A percentile compares a stretch with the other conserved stretches of the same genome.
Conservation (phyloP, 2,888 invertebrate genomes). For the Drosophila paranaensis region DNA sequence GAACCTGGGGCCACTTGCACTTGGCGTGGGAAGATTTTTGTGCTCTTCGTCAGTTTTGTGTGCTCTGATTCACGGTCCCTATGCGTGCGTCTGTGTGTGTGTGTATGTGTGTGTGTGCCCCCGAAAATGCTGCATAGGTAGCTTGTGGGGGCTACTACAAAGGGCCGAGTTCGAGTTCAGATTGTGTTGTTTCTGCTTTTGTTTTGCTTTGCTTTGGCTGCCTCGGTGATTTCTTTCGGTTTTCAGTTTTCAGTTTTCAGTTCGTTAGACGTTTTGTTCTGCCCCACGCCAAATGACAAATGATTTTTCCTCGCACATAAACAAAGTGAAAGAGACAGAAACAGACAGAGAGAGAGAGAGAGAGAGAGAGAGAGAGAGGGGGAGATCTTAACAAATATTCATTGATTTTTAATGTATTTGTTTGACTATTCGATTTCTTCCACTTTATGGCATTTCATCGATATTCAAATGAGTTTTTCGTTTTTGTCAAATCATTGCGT, state of each 20-base stretch:
- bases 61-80: constrained; percentile 75
- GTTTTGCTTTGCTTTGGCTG: constrained; percentile 31
- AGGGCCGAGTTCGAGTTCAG: constrained; percentile 42
- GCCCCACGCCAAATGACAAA: constrained; percentile 70
- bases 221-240: constrained; percentile 42
- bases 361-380: background rate
- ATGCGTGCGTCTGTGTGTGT: constrained; percentile 18
- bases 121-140: constrained; percentile 58
- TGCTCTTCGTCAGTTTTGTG: constrained; percentile 50
- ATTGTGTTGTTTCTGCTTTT: constrained; percentile 24
- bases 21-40: constrained; percentile 85
- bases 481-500: constrained; percentile 64
- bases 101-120: constrained; percentile 21
- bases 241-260: constrained; percentile 54
- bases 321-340: constrained; percentile 1
- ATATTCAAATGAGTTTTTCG: constrained; percentile 39
- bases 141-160: constrained; percentile 49
- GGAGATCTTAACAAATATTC: constrained; percentile 32
- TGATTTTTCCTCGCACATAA: constrained; percentile 59
- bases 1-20: constrained; percentile 66
- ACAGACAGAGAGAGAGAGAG: background rate
- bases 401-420: constrained; percentile 79
- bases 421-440: constrained; percentile 72
- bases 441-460: constrained; percentile 40
- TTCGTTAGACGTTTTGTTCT: constrained; percentile 77